Base-by-base conservation (phyloP, 2,113 vertebrate species). In the Meriones unguiculatus region DNA sequence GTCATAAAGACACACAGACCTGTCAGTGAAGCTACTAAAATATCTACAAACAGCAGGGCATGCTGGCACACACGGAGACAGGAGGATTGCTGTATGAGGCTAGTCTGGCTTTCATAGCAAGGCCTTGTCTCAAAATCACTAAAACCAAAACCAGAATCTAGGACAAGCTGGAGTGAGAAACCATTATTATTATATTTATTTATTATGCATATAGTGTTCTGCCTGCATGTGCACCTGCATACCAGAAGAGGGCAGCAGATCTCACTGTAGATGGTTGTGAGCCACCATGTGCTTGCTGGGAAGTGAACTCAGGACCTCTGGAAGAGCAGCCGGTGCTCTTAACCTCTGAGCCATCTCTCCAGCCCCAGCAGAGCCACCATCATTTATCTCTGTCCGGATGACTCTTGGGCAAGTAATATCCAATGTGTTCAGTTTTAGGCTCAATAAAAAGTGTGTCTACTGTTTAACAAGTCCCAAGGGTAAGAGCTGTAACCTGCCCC, bases 391-490 rank as follows among this genome's bases (percentile, higher is more conserved):
- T 38, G 65, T 20, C 12, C 41, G 78, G 70, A 41, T 64, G 32
- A 92, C 41, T 52, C 85, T 14, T 90, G 2, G 7, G 46, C 24
- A 82, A 96, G 64, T 89, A 70, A 89, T 35, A 87, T 80, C 38
- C 75, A 88, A 92, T 90, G 89, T 75, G 93, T 28, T 92, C n/a
- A 76, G 28, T 90, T 90, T 95, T 91, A 69, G 75, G 64, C 75
- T 59, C 15, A 88, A 80, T 76, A 97, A 92, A 20, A 76, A 28
- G n/a, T n/a, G 18, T 89, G 67, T 65, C 52, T 59, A 80, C 0
- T 87, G 78, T 20, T 38, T 93, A 94, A n/a, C 67, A 94, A 57
- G 84, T 24, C 30, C 18, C 69, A 95, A 92, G 9, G 12, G n/a
- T 80, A 41, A 95, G 64, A 96, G 90, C 4, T 72, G 20, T 30